Evolutionary conservation across 2,797 vertebrate genomes (phyloP).

Genomic region (Syngnathus acus): DNA sequence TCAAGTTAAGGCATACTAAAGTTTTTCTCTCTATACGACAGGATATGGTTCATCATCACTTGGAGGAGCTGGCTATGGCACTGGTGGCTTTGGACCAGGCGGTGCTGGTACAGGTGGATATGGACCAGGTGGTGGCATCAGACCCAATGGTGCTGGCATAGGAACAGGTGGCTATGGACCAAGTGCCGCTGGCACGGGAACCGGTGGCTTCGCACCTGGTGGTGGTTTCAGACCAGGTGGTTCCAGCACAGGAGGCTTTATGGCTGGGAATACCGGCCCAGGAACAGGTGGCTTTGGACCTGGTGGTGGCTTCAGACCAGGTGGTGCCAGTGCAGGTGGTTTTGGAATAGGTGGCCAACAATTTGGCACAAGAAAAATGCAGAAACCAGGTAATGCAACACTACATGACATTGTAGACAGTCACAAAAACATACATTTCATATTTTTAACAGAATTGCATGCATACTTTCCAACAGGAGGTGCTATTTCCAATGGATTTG

Average conservation of each 20-base stretch:
- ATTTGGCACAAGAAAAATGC: slow-evolving; percentile 46
- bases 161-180: slow-evolving; percentile 28
- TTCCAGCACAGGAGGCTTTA: slow-evolving; percentile 14
- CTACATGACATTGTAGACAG: not conserved
- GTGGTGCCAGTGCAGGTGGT: slow-evolving; percentile 11
- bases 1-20: slow-evolving; percentile 1
- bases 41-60: slow-evolving; percentile 48
- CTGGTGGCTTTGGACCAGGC: slow-evolving; percentile 28
- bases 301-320: slow-evolving; percentile 22
- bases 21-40: slow-evolving; percentile 12
- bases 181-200: slow-evolving; percentile 19
- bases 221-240: slow-evolving; percentile 29
- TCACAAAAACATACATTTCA: not conserved
- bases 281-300: slow-evolving; percentile 22
- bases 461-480: slow-evolving; percentile 6
- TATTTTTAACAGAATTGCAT: not conserved
- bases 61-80: slow-evolving; percentile 43
- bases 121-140: slow-evolving; percentile 30
- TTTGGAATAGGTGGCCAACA: slow-evolving; percentile 33
- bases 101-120: slow-evolving; percentile 13
- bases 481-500: slow-evolving; percentile 7
- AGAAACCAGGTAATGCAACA: slow-evolving; percentile 37
- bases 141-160: slow-evolving; percentile 1
- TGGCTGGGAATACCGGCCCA: not conserved
- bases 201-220: slow-evolving; percentile 25